Conservation (phyloP, 2,113 vertebrate genomes). For the Ailuropoda melanoleuca region DNA sequence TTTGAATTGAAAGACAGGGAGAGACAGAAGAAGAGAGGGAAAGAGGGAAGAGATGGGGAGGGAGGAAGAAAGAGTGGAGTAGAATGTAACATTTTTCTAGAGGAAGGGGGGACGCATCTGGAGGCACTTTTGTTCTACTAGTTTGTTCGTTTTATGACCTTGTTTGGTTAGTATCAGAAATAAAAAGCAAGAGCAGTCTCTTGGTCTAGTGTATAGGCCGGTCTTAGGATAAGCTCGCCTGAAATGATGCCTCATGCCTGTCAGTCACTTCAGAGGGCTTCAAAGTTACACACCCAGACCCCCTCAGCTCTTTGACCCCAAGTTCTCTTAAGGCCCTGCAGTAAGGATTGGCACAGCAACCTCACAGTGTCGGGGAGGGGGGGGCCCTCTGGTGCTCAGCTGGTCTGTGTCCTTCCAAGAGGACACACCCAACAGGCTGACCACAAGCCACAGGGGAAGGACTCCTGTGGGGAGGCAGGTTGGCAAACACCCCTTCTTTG, state of each 20-base stretch:
- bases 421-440: not conserved
- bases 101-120: not conserved
- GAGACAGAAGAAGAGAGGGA: too few relatives aligned
- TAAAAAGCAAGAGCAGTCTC: not conserved
- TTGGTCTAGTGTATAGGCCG: not conserved
- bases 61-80: not conserved
- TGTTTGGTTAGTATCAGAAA: not conserved
- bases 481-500: not conserved
- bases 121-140: not conserved
- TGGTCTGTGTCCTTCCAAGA: not conserved
- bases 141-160: not conserved
- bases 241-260: too few relatives aligned
- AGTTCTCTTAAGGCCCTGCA: not conserved
- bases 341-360: not conserved
- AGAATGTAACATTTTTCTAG: not conserved
- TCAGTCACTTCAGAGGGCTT: not conserved
- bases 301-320: not conserved
- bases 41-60: not conserved
- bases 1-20: not conserved
- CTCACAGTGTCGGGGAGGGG: fast-evolving
- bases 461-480: too few relatives aligned
- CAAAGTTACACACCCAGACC: not conserved
- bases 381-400: not conserved
- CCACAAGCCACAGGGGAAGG: not conserved
- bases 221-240: not conserved